Conservation (phyloP, 2,113 vertebrate genomes). For the Gavialis gangeticus region DNA sequence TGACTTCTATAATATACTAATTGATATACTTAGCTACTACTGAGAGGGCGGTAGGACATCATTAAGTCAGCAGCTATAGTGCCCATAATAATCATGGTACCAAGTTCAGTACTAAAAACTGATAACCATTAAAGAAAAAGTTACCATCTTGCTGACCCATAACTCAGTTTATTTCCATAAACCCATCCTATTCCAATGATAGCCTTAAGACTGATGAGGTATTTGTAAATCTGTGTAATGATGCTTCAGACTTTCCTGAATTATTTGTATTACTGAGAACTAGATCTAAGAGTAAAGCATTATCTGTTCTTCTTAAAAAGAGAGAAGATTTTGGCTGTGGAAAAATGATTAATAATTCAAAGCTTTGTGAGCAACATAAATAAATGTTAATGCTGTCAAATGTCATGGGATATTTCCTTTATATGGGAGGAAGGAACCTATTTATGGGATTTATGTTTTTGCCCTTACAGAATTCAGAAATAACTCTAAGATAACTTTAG, state of each 20-base stretch:
- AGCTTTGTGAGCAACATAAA: not conserved
- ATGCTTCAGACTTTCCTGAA: not conserved
- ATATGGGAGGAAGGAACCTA: not conserved
- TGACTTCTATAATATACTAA: not conserved
- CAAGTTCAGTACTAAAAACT: not conserved
- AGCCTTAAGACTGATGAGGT: not conserved
- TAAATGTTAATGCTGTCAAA: constrained; percentile 31
- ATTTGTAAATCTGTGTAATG: not conserved
- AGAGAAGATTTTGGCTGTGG: not conserved
- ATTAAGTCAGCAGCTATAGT: not conserved
- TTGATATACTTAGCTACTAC: not conserved
- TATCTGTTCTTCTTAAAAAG: not conserved
- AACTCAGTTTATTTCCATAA: not conserved
- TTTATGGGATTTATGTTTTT: not conserved
- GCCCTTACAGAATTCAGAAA: not conserved
- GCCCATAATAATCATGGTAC: not conserved
- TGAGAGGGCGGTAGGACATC: not conserved
- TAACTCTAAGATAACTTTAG: not conserved
- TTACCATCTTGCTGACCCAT: not conserved
- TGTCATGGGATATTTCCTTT: not conserved
- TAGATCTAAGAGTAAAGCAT: not conserved
- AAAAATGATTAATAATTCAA: constrained; percentile 47
- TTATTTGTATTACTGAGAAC: not conserved
- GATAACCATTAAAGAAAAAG: not conserved
- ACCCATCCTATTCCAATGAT: not conserved